Percentiles rank a stretch among this genome's conserved stretches.
Conservation (phyloP, 2,888 invertebrate genomes). For the Diarsia rubi region DNA sequence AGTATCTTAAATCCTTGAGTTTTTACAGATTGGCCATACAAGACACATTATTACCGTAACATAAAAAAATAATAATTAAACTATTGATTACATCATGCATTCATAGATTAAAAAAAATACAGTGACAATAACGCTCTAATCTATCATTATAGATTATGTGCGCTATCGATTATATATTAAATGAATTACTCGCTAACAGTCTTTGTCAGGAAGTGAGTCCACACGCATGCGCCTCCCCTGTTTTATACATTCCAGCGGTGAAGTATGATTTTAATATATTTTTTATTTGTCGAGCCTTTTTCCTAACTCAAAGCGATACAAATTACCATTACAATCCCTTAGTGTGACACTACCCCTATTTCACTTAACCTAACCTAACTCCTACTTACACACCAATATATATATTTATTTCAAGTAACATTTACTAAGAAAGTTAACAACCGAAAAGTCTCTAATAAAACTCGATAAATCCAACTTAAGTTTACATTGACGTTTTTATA, state of each 20-base stretch:
- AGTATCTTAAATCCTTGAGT: neutral
- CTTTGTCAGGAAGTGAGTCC: too few species aligned
- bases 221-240: too few species aligned
- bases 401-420: conserved; percentile 52
- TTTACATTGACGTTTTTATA: conserved; percentile 78
- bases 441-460: conserved; percentile 51
- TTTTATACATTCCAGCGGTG: too few species aligned
- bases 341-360: conserved; percentile 9
- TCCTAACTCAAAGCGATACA: conserved; percentile 2
- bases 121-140: too few species aligned
- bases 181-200: too few species aligned
- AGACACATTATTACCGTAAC: neutral
- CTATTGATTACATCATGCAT: too few species aligned
- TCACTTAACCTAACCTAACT: conserved; percentile 38
- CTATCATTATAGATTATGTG: too few species aligned
- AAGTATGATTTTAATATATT: too few species aligned
- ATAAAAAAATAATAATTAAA: too few species aligned
- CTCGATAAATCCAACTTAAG: conserved; percentile 73
- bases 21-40: neutral
- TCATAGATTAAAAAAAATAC: too few species aligned
- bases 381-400: conserved; percentile 19
- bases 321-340: conserved; percentile 16
- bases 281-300: too few species aligned
- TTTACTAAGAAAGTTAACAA: conserved; percentile 52
- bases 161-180: too few species aligned